Conservation (phyloP, 2,113 vertebrate genomes). For the Pachycephala philippinensis region DNA sequence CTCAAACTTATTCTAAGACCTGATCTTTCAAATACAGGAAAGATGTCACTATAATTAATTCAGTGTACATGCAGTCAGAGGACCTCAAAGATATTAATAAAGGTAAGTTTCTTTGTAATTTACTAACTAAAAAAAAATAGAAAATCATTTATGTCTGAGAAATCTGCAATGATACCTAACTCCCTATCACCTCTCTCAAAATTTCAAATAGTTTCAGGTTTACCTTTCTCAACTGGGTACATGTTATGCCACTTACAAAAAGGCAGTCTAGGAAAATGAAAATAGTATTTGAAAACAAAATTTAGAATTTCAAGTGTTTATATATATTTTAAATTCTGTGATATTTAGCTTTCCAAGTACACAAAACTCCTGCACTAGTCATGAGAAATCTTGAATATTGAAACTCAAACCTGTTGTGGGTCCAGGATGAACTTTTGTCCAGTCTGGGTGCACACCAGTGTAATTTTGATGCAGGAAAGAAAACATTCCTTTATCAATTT, state of each 20-base stretch:
- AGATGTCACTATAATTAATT: neutral
- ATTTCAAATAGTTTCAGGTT: neutral
- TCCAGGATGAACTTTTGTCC: neutral
- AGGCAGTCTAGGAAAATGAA: neutral
- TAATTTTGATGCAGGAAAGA: neutral
- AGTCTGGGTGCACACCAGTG: neutral
- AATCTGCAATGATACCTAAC: neutral
- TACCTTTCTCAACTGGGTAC: neutral
- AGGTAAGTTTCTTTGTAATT: neutral
- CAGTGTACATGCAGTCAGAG: neutral
- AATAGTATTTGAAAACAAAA: neutral
- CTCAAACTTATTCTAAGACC: neutral
- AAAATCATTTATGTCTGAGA: neutral
- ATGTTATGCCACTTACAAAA: accelerated
- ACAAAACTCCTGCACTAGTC: neutral
- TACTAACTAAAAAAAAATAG: neutral
- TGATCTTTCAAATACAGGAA: neutral
- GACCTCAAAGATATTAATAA: neutral
- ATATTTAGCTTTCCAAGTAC: neutral
- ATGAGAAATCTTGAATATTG: neutral
- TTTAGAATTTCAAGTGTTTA: neutral
- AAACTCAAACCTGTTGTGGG: neutral
- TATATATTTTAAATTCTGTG: neutral
- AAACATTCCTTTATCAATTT: neutral
- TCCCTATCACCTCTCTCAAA: neutral